phyloP scores from a whole-genome alignment of 2,888 invertebrate genomes.

The Bruchidius siliquastri region DNA sequence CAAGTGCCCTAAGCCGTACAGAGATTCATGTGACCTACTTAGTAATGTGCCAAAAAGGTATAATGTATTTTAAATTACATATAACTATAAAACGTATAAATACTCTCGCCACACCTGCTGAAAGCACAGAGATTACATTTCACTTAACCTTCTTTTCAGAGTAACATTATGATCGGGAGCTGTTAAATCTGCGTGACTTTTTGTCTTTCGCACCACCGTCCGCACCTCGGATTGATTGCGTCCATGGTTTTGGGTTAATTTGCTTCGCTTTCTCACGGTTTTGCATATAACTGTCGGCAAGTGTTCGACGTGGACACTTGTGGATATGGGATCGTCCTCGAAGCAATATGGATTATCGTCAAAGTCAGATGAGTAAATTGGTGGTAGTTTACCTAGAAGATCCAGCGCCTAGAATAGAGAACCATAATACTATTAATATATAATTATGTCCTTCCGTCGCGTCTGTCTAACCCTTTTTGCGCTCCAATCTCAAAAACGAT shows the following conservation, averaged over 20 bases:
- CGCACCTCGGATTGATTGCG: background rate
- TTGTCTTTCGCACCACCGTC: background rate
- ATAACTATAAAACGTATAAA: background rate
- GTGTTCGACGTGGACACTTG: background rate
- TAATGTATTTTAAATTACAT: background rate
- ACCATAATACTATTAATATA: no score
- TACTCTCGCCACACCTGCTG: background rate
- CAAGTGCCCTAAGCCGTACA: background rate
- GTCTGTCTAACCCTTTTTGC: no score
- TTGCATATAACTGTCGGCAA: background rate
- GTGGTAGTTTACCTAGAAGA: background rate
- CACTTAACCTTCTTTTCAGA: slow-evolving; percentile 7
- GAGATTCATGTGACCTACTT: background rate
- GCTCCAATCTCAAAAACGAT: no score
- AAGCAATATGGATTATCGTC: background rate
- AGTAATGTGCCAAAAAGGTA: background rate
- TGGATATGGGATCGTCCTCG: background rate
- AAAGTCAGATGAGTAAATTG: background rate
- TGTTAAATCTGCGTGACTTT: background rate
- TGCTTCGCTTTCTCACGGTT: background rate
- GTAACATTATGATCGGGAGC: background rate
- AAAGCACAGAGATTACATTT: slow-evolving; percentile 2
- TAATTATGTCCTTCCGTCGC: no score
- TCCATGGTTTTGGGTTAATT: background rate
- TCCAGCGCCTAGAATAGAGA: background rate